These are phyloP conservation scores for Brachymystax lenok DNA, from an alignment of 2,797 vertebrate species.

Conservation along the genomic window DNA sequence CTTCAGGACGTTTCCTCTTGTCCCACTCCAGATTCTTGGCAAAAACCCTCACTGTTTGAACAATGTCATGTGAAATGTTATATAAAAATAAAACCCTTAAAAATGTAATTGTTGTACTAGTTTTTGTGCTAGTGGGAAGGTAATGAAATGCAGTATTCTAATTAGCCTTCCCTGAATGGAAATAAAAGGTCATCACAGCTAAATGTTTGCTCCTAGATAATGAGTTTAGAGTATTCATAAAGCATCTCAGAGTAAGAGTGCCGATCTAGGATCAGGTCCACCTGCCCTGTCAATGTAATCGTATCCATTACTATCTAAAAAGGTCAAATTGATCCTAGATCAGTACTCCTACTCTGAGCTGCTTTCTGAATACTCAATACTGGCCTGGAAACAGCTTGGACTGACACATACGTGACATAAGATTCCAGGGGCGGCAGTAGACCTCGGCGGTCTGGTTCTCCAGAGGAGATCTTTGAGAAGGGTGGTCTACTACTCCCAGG, in stretches of 20 bases:
- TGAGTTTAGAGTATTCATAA: background rate
- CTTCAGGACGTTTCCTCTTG: too few species aligned
- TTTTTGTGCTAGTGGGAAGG: background rate
- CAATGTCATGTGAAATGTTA: background rate
- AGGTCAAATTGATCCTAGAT: background rate
- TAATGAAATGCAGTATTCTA: background rate
- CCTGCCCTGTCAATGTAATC: background rate
- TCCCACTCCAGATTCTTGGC: background rate
- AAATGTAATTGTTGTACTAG: background rate
- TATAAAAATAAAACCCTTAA: slow-evolving; percentile 4
- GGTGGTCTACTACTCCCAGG: slow-evolving; percentile 14
- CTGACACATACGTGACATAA: background rate
- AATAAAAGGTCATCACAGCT: background rate
- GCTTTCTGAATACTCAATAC: background rate
- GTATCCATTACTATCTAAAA: background rate
- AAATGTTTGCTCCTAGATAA: background rate
- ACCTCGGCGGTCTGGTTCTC: background rate
- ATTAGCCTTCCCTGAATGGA: background rate
- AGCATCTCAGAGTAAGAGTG: background rate
- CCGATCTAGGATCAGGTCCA: background rate
- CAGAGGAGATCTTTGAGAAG: too few species aligned
- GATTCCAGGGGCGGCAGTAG: background rate
- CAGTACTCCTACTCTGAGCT: background rate
- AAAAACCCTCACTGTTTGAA: background rate
- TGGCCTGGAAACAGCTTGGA: background rate